These are phyloP conservation scores for Allobates femoralis DNA, from an alignment of 2,797 vertebrate species.

Conservation along the genomic window DNA sequence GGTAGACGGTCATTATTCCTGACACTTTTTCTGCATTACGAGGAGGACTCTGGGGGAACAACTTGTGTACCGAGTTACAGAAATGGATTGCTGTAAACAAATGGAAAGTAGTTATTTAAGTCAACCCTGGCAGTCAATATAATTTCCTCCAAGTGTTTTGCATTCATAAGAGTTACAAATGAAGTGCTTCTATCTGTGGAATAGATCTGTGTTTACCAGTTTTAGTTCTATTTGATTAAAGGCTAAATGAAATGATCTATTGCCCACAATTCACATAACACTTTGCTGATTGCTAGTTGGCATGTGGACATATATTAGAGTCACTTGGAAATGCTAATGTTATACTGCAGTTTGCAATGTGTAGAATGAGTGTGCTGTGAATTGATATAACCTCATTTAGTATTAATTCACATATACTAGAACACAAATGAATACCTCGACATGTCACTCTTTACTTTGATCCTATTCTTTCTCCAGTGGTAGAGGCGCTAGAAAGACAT, in stretches of 20 bases:
- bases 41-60: conserved; percentile 79
- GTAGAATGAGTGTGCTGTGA: neutral
- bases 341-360: conserved; percentile 4
- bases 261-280: conserved; percentile 44
- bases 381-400: neutral
- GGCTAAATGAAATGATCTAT: conserved; percentile 48
- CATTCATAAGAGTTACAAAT: conserved; percentile 73
- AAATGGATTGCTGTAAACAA: conserved; percentile 82
- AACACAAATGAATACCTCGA: neutral
- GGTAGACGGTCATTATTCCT: conserved; percentile 86
- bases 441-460: neutral
- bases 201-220: conserved; percentile 49
- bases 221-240: conserved; percentile 51
- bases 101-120: conserved; percentile 77
- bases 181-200: conserved; percentile 63
- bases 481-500: neutral
- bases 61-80: conserved; percentile 77
- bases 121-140: conserved; percentile 74
- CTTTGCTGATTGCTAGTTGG: conserved; percentile 50
- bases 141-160: conserved; percentile 82
- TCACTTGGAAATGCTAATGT: conserved; percentile 33
- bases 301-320: conserved; percentile 44
- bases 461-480: neutral
- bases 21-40: conserved; percentile 83
- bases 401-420: neutral